A percentile compares a stretch with the other conserved stretches of the same genome.
Conservation (phyloP, 2,797 vertebrate genomes). For the Notolabrus celidotus region DNA sequence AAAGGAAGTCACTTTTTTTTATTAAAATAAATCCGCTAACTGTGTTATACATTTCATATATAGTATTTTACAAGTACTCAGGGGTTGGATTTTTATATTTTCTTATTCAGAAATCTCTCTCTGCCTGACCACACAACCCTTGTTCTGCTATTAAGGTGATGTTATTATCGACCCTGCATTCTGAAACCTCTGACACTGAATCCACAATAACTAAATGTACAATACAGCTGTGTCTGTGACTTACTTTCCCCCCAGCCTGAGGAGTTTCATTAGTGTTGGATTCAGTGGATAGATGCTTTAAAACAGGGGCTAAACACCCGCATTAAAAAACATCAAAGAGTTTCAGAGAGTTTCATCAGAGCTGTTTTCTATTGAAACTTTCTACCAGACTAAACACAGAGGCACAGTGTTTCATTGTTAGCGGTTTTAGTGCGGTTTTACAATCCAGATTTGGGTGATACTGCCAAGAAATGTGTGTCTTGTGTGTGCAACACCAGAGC, state of each 20-base stretch:
- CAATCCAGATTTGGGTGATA: constrained; percentile 11
- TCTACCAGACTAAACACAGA: constrained; percentile 29
- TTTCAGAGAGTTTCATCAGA: constrained; percentile 67
- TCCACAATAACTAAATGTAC: constrained; percentile 39
- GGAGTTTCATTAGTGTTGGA: constrained; percentile 28
- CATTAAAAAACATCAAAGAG: constrained; percentile 49
- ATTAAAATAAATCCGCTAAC: no score
- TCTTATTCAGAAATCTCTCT: background rate
- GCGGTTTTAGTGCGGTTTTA: constrained; percentile 27
- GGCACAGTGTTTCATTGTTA: constrained; percentile 39
- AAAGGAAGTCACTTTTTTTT: no score
- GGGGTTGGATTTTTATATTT: no score
- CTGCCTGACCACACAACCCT: constrained; percentile 9
- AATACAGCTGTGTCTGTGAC: constrained; percentile 8
- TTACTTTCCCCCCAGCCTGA: background rate
- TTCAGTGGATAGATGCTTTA: constrained; percentile 42
- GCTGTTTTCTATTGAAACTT: constrained; percentile 47
- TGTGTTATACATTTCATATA: no score
- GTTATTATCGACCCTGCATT: constrained; percentile 40
- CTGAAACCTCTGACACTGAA: constrained; percentile 39
- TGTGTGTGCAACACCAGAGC: background rate
- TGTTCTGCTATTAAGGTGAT: constrained; percentile 33
- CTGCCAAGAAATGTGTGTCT: constrained; percentile 17
- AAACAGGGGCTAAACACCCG: constrained; percentile 39
- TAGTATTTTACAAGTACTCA: no score